Conservation (phyloP, 2,113 vertebrate genomes). For the Andinoacara biseriatus region DNA sequence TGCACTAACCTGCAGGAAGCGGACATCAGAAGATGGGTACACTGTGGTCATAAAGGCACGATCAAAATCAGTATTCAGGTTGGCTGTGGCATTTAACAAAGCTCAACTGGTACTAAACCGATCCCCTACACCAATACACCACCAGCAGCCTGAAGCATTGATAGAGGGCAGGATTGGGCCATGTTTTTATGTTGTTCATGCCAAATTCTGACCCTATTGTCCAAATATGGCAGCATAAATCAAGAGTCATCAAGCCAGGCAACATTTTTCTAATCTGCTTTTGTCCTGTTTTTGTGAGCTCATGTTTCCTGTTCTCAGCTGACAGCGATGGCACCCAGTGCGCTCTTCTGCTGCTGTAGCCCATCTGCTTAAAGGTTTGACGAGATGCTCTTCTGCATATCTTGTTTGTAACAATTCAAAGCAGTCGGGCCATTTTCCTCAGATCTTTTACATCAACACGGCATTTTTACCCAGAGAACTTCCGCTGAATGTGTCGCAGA, state of each 20-base stretch:
- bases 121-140: neutral
- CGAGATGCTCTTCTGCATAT: neutral
- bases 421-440: too few species aligned
- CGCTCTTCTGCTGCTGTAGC: neutral
- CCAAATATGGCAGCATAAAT: constrained; percentile 1
- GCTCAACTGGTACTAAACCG: neutral
- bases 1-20: neutral
- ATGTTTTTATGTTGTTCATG: neutral
- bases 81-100: neutral
- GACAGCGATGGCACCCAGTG: neutral
- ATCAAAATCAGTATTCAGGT: neutral
- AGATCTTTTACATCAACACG: neutral
- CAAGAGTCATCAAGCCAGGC: neutral
- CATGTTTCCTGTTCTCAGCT: neutral
- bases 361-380: neutral
- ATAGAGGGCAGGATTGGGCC: neutral
- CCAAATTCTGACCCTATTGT: neutral
- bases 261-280: neutral
- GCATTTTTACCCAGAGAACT: neutral
- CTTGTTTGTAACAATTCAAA: neutral
- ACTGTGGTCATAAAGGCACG: neutral
- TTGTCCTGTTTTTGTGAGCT: neutral
- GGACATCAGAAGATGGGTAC: neutral
- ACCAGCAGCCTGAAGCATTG: neutral
- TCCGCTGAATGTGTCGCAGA: neutral